Percentiles rank a stretch among this genome's conserved stretches.
phyloP scores from a whole-genome alignment of 1,140 invertebrate genomes.

The Drosophila triauraria region DNA sequence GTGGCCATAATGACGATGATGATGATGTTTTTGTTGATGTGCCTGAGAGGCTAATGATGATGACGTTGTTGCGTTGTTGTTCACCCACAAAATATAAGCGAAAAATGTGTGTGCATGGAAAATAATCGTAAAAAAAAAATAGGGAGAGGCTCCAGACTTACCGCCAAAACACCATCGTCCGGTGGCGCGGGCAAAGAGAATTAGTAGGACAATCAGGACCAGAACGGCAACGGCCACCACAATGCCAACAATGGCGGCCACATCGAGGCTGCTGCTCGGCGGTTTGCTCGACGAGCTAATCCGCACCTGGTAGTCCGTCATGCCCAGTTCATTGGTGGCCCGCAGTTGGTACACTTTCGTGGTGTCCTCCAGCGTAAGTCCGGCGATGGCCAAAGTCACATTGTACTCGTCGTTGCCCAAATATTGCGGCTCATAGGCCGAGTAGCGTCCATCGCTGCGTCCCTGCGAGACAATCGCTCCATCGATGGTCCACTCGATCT shows the following conservation, averaged over 20 bases:
- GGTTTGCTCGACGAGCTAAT: constrained; percentile 87
- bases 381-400: constrained; percentile 88
- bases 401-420: constrained; percentile 89
- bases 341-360: constrained; percentile 89
- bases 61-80: constrained; percentile 42
- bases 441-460: constrained; percentile 73
- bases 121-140: background rate
- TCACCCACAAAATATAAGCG: constrained; percentile 61
- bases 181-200: constrained; percentile 91
- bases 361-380: constrained; percentile 90
- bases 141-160: constrained; percentile 86
- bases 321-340: constrained; percentile 89
- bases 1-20: constrained; percentile 42
- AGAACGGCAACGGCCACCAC: constrained; percentile 89
- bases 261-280: constrained; percentile 89
- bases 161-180: constrained; percentile 94
- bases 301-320: constrained; percentile 87
- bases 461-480: constrained; percentile 87
- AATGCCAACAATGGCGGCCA: constrained; percentile 91
- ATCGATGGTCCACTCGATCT: constrained; percentile 88
- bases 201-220: constrained; percentile 88
- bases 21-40: constrained; percentile 34
- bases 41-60: constrained; percentile 47
- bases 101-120: constrained; percentile 32
- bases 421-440: constrained; percentile 70